Evolutionary conservation across 2,113 vertebrate species (phyloP).

Genomic region (Gasterosteus aculeatus): DNA sequence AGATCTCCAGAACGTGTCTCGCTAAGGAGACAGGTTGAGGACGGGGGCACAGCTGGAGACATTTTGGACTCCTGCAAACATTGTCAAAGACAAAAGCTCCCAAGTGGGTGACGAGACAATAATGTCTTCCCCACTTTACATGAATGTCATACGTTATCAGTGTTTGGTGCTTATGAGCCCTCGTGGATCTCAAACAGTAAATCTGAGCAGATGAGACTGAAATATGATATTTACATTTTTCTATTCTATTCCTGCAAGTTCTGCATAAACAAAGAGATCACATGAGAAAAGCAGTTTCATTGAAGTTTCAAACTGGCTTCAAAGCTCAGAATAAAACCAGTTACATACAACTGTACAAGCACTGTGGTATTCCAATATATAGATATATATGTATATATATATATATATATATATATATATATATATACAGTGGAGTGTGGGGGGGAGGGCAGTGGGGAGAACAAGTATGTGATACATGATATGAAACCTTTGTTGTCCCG

Average conservation of each 20-base stretch:
- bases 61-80: not conserved
- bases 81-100: not conserved
- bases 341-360: not conserved
- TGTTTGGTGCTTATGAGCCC: not conserved
- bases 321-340: not conserved
- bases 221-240: not conserved
- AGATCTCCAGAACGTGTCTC: conserved; percentile 31
- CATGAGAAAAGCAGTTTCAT: not conserved
- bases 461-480: too few relatives aligned
- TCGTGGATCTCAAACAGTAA: not conserved
- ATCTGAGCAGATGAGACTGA: not conserved
- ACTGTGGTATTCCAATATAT: not conserved
- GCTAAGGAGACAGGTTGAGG: conserved; percentile 1
- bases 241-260: not conserved
- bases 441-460: too few relatives aligned
- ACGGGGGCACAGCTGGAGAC: conserved; percentile 41
- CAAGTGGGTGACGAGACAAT: not conserved
- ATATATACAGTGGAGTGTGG: too few relatives aligned
- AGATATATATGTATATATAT: too few relatives aligned
- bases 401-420: too few relatives aligned
- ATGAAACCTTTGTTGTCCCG: too few relatives aligned
- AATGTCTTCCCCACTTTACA: not conserved
- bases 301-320: not conserved
- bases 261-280: too few relatives aligned
- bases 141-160: not conserved